Evolutionary conservation across 2,797 vertebrate species (phyloP).

Genomic region (Uromys caudimaculatus): DNA sequence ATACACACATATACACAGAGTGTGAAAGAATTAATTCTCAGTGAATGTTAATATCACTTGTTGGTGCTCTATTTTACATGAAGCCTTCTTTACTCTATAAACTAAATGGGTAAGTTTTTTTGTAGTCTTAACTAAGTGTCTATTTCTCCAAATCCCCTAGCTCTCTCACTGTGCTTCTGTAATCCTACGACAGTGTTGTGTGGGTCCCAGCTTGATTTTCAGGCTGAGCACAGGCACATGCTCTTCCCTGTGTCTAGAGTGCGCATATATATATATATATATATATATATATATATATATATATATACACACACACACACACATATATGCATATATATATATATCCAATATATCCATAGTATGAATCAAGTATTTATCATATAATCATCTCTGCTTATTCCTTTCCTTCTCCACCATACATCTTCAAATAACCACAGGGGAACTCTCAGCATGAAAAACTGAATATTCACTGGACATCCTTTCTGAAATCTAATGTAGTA

Average conservation of each 20-base stretch:
- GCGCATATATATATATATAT: no score
- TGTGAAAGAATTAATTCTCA: background rate
- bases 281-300: no score
- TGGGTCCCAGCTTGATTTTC: background rate
- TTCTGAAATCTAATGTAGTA: slow-evolving; percentile 43
- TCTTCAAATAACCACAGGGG: background rate
- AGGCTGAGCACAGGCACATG: background rate
- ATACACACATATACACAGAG: no score
- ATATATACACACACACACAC: no score
- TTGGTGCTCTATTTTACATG: background rate
- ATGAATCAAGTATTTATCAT: background rate
- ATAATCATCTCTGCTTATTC: background rate
- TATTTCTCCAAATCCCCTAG: background rate
- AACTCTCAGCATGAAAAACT: background rate
- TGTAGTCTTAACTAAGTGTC: background rate
- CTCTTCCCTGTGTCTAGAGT: background rate
- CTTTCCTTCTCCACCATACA: background rate
- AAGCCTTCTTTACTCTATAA: background rate
- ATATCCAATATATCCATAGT: background rate
- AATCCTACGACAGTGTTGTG: background rate
- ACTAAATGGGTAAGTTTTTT: background rate
- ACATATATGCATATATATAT: no score
- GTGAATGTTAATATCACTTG: background rate
- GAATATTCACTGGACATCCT: background rate
- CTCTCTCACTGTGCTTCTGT: background rate